Evolutionary conservation across 1,140 invertebrate species (phyloP).

Genomic region (Acromyrmex charruanus): DNA sequence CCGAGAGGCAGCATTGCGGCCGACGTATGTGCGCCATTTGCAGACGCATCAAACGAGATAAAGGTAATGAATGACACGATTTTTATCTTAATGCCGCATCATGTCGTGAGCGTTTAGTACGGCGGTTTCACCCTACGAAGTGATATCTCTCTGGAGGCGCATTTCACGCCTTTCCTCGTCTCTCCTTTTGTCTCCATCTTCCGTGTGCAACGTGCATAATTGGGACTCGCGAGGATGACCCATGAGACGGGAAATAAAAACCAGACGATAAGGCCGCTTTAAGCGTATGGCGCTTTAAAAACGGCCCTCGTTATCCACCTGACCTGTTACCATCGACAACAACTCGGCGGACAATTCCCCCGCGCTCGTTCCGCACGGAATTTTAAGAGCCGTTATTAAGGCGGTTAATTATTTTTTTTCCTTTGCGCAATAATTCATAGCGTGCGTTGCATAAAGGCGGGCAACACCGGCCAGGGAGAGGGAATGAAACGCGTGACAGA

Average conservation of each 20-base stretch:
- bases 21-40: conserved; percentile 86
- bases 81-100: conserved; percentile 51
- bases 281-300: not conserved
- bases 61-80: conserved; percentile 81
- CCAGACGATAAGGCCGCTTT: not conserved
- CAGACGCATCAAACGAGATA: conserved; percentile 85
- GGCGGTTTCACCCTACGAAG: not conserved
- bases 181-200: not conserved
- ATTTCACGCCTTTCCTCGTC: not conserved
- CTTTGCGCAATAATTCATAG: conserved; percentile 54
- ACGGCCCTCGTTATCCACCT: conserved; percentile 15
- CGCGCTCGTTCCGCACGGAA: conserved; percentile 47
- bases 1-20: conserved; percentile 85
- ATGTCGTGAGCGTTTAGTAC: conserved; percentile 19
- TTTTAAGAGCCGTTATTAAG: conserved; percentile 57
- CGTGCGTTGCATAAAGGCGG: conserved; percentile 24
- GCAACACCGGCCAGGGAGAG: conserved; percentile 10
- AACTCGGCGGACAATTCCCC: conserved; percentile 28
- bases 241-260: conserved; percentile 34
- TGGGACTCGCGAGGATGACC: not conserved
- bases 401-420: conserved; percentile 57
- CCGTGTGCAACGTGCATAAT: not conserved
- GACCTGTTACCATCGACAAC: conserved; percentile 29
- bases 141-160: not conserved
- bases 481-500: conserved; percentile 63